These are phyloP conservation scores for Coptodon rendalli DNA, from an alignment of 2,113 vertebrate genomes.

Conservation along the genomic window DNA sequence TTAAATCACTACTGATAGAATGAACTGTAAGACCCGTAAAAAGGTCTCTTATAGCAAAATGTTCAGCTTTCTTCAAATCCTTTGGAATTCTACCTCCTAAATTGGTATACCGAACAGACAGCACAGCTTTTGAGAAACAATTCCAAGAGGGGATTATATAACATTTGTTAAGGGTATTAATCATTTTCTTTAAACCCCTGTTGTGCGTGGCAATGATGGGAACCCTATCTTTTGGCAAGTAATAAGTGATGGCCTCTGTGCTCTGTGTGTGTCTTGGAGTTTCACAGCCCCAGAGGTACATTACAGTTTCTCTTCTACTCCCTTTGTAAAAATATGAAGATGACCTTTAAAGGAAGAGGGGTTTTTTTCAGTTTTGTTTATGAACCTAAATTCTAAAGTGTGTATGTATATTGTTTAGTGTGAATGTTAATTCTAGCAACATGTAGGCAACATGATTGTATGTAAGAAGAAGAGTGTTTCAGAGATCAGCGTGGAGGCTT, in stretches of 20 bases:
- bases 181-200: slow-evolving; percentile 37
- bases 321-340: background rate
- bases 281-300: background rate
- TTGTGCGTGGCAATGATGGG: slow-evolving; percentile 36
- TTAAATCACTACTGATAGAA: slow-evolving; percentile 29
- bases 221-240: slow-evolving; percentile 36
- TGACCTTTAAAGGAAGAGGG: background rate
- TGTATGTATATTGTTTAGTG: background rate
- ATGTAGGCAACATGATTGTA: background rate
- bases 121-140: slow-evolving; percentile 10
- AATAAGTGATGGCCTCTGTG: slow-evolving; percentile 43
- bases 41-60: background rate
- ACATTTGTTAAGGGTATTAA: slow-evolving; percentile 49
- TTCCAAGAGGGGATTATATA: slow-evolving; percentile 32
- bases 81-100: background rate
- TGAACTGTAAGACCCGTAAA: slow-evolving; percentile 14
- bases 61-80: background rate
- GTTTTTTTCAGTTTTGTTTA: background rate
- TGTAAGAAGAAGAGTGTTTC: background rate
- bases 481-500: background rate
- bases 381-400: background rate
- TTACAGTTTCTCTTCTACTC: background rate
- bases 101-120: background rate
- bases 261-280: slow-evolving; percentile 18
- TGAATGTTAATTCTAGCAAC: background rate